These are phyloP conservation scores for Tychaedon coryphoeus DNA, from an alignment of 2,113 vertebrate genomes.

Conservation along the genomic window DNA sequence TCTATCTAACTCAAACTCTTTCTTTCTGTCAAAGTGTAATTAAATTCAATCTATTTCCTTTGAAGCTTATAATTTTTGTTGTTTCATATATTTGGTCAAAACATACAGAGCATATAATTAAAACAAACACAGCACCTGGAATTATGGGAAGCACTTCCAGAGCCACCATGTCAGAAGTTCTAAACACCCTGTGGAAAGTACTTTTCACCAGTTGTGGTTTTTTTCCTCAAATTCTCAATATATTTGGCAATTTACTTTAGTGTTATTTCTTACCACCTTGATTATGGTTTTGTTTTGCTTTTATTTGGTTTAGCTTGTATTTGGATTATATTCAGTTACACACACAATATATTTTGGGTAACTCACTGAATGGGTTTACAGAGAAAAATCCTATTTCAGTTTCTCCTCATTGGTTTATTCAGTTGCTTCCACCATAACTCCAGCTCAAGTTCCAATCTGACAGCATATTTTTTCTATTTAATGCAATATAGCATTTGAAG, in stretches of 20 bases:
- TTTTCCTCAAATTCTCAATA: neutral
- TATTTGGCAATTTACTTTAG: neutral
- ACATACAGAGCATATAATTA: neutral
- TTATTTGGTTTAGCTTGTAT: neutral
- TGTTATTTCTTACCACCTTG: neutral
- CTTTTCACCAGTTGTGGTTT: neutral
- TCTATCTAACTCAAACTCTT: neutral
- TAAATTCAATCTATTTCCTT: neutral
- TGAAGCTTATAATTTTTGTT: neutral
- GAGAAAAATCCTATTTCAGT: neutral
- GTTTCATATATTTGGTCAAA: neutral
- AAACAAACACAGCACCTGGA: neutral
- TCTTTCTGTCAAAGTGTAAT: neutral
- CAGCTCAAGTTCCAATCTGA: neutral
- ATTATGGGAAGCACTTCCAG: neutral
- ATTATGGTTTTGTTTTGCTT: neutral
- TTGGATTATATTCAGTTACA: neutral
- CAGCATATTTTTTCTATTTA: slow-evolving; percentile 10
- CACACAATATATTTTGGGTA: neutral
- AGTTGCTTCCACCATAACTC: neutral
- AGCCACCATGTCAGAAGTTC: neutral
- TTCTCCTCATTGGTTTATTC: neutral
- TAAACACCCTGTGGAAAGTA: neutral
- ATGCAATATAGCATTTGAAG: neutral
- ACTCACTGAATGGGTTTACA: neutral